Percentiles rank a stretch among this genome's conserved stretches.
These are phyloP conservation scores for Nomada lathburiana DNA, from an alignment of 2,888 invertebrate genomes.

Conservation along the genomic window DNA sequence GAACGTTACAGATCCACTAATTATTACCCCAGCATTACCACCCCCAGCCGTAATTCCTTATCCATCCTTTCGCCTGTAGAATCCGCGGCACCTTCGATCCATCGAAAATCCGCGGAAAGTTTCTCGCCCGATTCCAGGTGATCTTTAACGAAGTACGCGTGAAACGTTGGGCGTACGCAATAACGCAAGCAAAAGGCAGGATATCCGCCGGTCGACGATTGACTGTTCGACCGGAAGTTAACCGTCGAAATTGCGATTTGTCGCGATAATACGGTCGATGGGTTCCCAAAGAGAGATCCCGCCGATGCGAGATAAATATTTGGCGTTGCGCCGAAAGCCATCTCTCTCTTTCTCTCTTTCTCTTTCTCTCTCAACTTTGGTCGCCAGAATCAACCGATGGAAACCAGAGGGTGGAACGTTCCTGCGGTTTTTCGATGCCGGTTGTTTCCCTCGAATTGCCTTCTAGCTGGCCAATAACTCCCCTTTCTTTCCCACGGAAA, in stretches of 20 bases:
- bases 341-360: neutral
- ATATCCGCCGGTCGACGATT: neutral
- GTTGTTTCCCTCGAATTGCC: slow-evolving; percentile 48
- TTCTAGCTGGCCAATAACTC: slow-evolving; percentile 34
- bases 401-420: slow-evolving; percentile 51
- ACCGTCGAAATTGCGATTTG: slow-evolving; percentile 64
- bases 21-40: too few relatives aligned
- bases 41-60: too few relatives aligned
- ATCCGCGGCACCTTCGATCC: too few relatives aligned
- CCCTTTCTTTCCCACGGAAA: slow-evolving; percentile 1
- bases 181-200: slow-evolving; percentile 3
- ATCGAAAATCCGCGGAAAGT: too few relatives aligned
- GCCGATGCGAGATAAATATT: slow-evolving; percentile 65
- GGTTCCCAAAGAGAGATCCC: slow-evolving; percentile 50
- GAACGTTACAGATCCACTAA: too few relatives aligned
- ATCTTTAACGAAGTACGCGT: neutral
- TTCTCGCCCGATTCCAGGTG: neutral
- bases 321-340: slow-evolving; percentile 63
- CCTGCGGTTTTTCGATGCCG: slow-evolving; percentile 47
- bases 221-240: slow-evolving; percentile 50
- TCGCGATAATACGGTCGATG: slow-evolving; percentile 67
- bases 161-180: neutral
- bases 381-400: slow-evolving; percentile 58
- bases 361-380: slow-evolving; percentile 34
- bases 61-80: too few relatives aligned